phyloP scores from a whole-genome alignment of 2,888 invertebrate species.

The Drosophila atroscutellata region DNA sequence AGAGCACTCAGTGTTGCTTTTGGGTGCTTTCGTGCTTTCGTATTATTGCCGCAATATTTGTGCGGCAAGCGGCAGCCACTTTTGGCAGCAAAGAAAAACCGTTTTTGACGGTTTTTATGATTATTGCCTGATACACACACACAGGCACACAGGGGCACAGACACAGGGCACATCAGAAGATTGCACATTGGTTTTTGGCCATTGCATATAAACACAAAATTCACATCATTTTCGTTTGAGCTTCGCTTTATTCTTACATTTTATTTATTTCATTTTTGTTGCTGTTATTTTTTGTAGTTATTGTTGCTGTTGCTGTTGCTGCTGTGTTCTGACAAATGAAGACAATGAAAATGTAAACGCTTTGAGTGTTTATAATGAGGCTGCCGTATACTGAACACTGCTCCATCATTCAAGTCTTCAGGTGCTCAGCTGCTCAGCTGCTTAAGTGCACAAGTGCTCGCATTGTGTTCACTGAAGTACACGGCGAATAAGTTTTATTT shows the following conservation, averaged over 20 bases:
- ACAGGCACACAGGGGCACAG: background rate
- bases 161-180: slow-evolving; percentile 36
- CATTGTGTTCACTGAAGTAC: background rate
- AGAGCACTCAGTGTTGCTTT: slow-evolving; percentile 8
- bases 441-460: slow-evolving; percentile 4
- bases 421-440: slow-evolving; percentile 2
- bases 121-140: slow-evolving; percentile 59
- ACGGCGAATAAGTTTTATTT: slow-evolving; percentile 48
- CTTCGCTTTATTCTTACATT: slow-evolving; percentile 24
- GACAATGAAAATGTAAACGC: slow-evolving; percentile 57
- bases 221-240: slow-evolving; percentile 49
- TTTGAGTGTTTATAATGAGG: slow-evolving; percentile 54
- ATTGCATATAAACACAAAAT: slow-evolving; percentile 63
- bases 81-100: slow-evolving; percentile 60
- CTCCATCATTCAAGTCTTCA: slow-evolving; percentile 5
- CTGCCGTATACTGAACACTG: slow-evolving; percentile 22
- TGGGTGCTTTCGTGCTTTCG: slow-evolving; percentile 21
- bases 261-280: slow-evolving; percentile 12
- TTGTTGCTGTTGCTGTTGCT: background rate
- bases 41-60: slow-evolving; percentile 72
- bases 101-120: slow-evolving; percentile 77
- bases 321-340: slow-evolving; percentile 29
- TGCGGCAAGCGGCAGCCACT: slow-evolving; percentile 38
- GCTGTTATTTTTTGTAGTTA: background rate
- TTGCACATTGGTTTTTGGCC: slow-evolving; percentile 70